A percentile compares a stretch with the other conserved stretches of the same genome.
Evolutionary conservation across 2,113 vertebrate genomes (phyloP).

Genomic region (Panthera leo): DNA sequence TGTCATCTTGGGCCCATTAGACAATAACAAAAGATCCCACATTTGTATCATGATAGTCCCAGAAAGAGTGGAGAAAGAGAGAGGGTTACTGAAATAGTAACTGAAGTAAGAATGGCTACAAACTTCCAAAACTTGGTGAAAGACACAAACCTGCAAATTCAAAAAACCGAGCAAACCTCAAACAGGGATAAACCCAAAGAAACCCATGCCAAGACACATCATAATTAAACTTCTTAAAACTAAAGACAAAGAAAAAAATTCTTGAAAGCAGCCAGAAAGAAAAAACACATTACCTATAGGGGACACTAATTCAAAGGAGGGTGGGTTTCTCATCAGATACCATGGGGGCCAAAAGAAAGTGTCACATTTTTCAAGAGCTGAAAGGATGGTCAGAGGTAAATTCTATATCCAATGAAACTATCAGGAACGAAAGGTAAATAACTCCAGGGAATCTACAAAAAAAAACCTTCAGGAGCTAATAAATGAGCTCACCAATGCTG

Average conservation of each 20-base stretch:
- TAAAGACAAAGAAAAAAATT: not conserved
- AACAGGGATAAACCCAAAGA: not conserved
- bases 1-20: not conserved
- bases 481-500: not conserved
- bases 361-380: not conserved
- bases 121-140: not conserved
- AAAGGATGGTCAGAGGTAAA: not conserved
- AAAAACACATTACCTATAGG: not conserved
- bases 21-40: not conserved
- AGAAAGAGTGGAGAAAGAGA: not conserved
- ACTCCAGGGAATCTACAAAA: not conserved
- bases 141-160: not conserved
- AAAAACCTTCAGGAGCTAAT: not conserved
- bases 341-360: not conserved
- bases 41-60: not conserved
- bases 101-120: not conserved
- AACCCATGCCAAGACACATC: not conserved
- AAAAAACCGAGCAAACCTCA: not conserved
- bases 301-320: not conserved
- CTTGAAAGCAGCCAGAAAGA: not conserved
- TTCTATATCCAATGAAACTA: not conserved
- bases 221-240: not conserved
- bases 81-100: not conserved
- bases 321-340: not conserved
- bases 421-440: not conserved